phyloP scores from a whole-genome alignment of 2,113 vertebrate genomes.

The Nibea albiflora region DNA sequence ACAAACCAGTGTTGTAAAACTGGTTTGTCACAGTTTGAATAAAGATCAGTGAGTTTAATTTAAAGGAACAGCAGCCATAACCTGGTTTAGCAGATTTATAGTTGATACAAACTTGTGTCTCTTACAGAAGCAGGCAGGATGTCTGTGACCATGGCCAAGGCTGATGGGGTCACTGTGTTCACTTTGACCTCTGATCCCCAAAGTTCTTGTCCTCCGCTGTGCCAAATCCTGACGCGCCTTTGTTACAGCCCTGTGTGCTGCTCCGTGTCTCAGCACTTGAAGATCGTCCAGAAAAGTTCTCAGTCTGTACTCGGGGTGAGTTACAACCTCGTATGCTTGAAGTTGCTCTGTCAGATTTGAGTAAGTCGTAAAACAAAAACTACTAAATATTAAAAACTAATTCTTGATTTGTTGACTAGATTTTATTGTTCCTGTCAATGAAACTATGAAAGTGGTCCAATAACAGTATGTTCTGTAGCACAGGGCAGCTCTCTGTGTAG shows the following conservation, averaged over 20 bases:
- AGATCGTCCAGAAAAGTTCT: conserved; percentile 18
- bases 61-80: neutral
- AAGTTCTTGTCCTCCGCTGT: conserved; percentile 68
- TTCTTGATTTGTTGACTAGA: too few species aligned
- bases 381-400: too few species aligned
- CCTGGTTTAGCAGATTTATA: neutral
- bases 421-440: neutral
- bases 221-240: conserved; percentile 71
- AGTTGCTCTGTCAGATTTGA: neutral
- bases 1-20: too few species aligned
- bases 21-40: too few species aligned
- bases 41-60: too few species aligned
- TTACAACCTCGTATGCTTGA: neutral
- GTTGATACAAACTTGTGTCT: neutral
- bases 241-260: conserved; percentile 78
- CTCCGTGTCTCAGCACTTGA: conserved; percentile 61
- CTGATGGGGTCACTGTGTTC: conserved; percentile 72
- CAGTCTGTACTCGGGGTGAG: conserved; percentile 76
- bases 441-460: neutral
- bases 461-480: neutral
- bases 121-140: conserved; percentile 54
- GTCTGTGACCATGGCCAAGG: conserved; percentile 64
- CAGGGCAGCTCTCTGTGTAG: neutral
- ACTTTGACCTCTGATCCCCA: conserved; percentile 65
- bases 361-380: too few species aligned